These are phyloP conservation scores for Gephyroberyx darwinii DNA, from an alignment of 2,797 vertebrate species.

Conservation along the genomic window DNA sequence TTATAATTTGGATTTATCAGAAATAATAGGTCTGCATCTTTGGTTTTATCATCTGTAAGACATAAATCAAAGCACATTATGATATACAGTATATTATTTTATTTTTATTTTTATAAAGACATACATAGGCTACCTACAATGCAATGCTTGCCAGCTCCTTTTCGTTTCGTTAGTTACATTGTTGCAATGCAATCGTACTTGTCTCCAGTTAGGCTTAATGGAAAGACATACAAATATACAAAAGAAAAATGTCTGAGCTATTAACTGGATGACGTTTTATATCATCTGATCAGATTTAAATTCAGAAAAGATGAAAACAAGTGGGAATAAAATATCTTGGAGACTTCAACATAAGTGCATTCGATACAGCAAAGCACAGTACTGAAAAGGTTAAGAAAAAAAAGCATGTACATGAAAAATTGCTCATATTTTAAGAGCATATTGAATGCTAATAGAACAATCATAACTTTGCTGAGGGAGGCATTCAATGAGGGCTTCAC, in stretches of 20 bases:
- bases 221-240: constrained; percentile 52
- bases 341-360: constrained; percentile 29
- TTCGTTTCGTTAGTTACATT: constrained; percentile 69
- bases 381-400: constrained; percentile 37
- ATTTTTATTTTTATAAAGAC: constrained; percentile 66
- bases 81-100: constrained; percentile 39
- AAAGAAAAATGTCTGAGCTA: constrained; percentile 30
- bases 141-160: constrained; percentile 32
- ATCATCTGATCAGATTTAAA: constrained; percentile 35
- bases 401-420: constrained; percentile 26
- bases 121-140: constrained; percentile 56
- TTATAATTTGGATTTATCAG: background rate
- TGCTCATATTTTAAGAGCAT: constrained; percentile 50
- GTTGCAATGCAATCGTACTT: constrained; percentile 69
- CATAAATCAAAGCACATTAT: constrained; percentile 31
- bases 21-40: background rate
- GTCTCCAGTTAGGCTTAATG: constrained; percentile 61
- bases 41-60: constrained; percentile 44
- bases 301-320: constrained; percentile 36
- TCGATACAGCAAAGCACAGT: constrained; percentile 44
- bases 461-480: constrained; percentile 47
- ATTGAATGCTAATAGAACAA: constrained; percentile 47
- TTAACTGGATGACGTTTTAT: constrained; percentile 29
- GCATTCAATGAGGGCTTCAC: constrained; percentile 37
- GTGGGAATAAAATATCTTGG: constrained; percentile 31